Base-by-base conservation (phyloP, 2,888 invertebrate species). In the Drosophila recens region DNA sequence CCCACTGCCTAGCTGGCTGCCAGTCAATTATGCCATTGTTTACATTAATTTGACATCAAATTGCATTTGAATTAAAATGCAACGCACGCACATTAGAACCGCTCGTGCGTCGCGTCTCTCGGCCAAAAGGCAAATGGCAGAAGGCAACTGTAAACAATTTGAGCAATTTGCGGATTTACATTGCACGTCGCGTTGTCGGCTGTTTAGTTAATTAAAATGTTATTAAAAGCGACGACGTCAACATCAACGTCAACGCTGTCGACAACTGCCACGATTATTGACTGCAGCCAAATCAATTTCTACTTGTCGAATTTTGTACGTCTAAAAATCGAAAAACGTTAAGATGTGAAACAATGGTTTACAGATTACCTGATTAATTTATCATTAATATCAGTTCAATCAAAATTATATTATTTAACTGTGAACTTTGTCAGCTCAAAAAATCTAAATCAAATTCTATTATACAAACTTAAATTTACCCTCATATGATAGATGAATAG, bases 31-130 rank as follows among this genome's bases (percentile, higher is more conserved):
- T 68, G 72, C 58, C 66, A 76, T 73, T 85, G 88, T 87, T 82
- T 85, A 85, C 86, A 85, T 79, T 87, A 79, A 79, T 84, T 79
- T 73, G 61, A 76, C 76, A 79, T 49, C 56, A 79, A 80, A 76
- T 79, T 79, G 72, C 67, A 79, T 75, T 75, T 84, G 77, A 75
- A 72, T 82, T 72, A 58, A 76, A 87, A 71, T 84, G 80, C 79
- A 87, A 63, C 57, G 78, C 57, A 63, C 34, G 73, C 77, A 82
- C 54, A 68, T 56, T 43, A 51, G 27, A 63, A n/a, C 27, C 36
- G 45, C 15, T 43, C 20, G 10, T 30, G 30, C 40, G n/a, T 51
- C 36, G 30, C 40, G n/a, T 56, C 36, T 11, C 34, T 20, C 23
- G 2, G 17, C 40, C 27, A 45, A 40, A 38, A 23, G 51, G 20